phyloP scores from a whole-genome alignment of 2,888 invertebrate species.

The Hyalella azteca region DNA sequence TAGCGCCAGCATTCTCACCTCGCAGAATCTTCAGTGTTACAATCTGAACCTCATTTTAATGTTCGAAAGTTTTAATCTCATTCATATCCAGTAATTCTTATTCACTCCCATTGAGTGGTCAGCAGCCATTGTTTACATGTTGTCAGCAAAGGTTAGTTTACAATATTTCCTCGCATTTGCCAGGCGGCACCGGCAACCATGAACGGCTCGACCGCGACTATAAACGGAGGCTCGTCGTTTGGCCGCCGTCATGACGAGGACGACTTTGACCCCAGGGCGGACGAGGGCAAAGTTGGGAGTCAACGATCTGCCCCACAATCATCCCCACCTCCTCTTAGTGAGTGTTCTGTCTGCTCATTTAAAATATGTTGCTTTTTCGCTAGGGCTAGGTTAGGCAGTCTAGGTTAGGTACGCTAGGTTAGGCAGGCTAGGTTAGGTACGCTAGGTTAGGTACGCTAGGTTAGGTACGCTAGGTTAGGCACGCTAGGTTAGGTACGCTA shows the following conservation, averaged over 20 bases:
- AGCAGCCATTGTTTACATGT: too few relatives aligned
- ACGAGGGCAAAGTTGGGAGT: conserved; percentile 65
- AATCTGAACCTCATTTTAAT: too few relatives aligned
- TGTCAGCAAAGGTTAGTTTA: too few relatives aligned
- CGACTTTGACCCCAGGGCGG: conserved; percentile 86
- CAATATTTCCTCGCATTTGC: background rate
- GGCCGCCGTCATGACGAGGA: conserved; percentile 71
- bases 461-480: too few relatives aligned
- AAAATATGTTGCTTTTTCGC: background rate
- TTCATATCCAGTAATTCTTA: too few relatives aligned
- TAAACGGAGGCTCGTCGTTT: conserved; percentile 71
- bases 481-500: too few relatives aligned
- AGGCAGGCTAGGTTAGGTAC: too few relatives aligned
- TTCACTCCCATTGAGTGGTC: too few relatives aligned
- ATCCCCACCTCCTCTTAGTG: conserved; percentile 28
- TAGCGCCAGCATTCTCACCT: too few relatives aligned
- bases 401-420: too few relatives aligned
- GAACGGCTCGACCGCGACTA: conserved; percentile 70
- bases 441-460: too few relatives aligned
- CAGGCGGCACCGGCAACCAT: background rate
- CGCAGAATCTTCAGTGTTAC: background rate
- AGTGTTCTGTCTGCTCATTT: background rate
- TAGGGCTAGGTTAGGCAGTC: background rate
- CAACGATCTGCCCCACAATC: background rate
- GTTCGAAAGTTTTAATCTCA: too few relatives aligned